phyloP scores from a whole-genome alignment of 2,113 vertebrate genomes.

The Mungos mungo region DNA sequence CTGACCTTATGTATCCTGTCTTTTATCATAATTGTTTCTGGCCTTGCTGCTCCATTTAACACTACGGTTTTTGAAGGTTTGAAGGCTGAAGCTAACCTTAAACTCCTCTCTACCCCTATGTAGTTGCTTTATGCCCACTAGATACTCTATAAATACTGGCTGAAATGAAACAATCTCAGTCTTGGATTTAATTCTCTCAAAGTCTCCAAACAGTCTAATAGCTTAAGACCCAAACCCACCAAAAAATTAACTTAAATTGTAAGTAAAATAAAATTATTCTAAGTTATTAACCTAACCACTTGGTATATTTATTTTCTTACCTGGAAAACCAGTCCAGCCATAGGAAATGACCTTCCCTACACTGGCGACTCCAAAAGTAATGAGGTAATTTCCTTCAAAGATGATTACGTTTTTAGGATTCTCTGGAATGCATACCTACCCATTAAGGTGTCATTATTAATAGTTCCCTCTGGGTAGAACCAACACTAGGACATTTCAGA shows the following conservation, averaged over 20 bases:
- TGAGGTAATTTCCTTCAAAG: conserved; percentile 69
- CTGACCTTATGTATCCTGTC: not conserved
- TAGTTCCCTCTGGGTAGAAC: conserved; percentile 23
- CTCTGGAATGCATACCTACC: conserved; percentile 60
- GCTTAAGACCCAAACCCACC: conserved; percentile 50
- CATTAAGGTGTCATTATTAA: conserved; percentile 34
- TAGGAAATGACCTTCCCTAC: not conserved
- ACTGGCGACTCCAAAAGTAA: conserved; percentile 44
- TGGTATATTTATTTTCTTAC: conserved; percentile 58
- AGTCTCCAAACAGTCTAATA: conserved; percentile 24
- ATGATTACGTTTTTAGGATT: conserved; percentile 64
- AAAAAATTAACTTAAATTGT: conserved; percentile 57
- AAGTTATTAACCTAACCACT: conserved; percentile 47
- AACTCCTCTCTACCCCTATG: not conserved
- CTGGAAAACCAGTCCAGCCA: conserved; percentile 39
- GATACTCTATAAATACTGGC: not conserved
- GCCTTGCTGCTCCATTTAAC: not conserved
- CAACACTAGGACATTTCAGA: conserved; percentile 16
- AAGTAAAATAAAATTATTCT: conserved; percentile 55
- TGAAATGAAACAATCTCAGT: conserved; percentile 2
- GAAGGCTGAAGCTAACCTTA: not conserved
- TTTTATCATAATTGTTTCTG: not conserved
- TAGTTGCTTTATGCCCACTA: not conserved
- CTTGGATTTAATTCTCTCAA: conserved; percentile 28
- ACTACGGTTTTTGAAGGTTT: not conserved